Evolutionary conservation across 2,888 invertebrate genomes (phyloP), one percentile per base, ranked within the genome.

Genomic region (Drosophila helvetica): DNA sequence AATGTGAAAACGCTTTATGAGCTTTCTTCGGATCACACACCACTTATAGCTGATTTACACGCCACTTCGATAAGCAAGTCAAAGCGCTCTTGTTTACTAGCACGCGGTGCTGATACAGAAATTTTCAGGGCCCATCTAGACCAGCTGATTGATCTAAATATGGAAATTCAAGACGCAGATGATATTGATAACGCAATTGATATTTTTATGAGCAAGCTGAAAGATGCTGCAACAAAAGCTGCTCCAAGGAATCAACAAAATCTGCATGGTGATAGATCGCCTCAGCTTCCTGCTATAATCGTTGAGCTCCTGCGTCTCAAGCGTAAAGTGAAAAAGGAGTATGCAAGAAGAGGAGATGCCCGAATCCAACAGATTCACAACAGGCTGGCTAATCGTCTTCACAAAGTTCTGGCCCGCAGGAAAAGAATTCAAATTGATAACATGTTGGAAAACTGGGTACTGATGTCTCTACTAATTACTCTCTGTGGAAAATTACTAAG

Each of bases 61-160:
- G 38, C 38, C 9, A 38, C 38, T 12, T 7, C 38, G 12, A 9
- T 38, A 12, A 51, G 12, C 17, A 51, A 51, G 33, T 30, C 51
- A 33, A 9, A 17, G 9, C 53, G 53, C 19, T 18, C 18, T 15
- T 8, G 53, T 42, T 15, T 53, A 19, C 53, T 53, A 22, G 53
- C 43, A 38, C 53, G 53, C 10, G 53, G 42, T 42, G 22, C 53
- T 53, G 42, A 53, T 53, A 22, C 15, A 15, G 8, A 19, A 8
- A 22, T 53, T 5, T 53, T 53, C 42, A 53, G 19, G 22, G 53
- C 18, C 9, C 22, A 43, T 17, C 22, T 53, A 42, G 53, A 19
- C 22, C 15, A 17, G 8, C 18, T 12, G 15, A 18, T 46, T 17
- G 46, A n/a, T 15, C 17, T 46, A 18, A 17, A 17, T 15, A 12